Conservation (phyloP, 2,888 invertebrate species). For the Eulithis testata region DNA sequence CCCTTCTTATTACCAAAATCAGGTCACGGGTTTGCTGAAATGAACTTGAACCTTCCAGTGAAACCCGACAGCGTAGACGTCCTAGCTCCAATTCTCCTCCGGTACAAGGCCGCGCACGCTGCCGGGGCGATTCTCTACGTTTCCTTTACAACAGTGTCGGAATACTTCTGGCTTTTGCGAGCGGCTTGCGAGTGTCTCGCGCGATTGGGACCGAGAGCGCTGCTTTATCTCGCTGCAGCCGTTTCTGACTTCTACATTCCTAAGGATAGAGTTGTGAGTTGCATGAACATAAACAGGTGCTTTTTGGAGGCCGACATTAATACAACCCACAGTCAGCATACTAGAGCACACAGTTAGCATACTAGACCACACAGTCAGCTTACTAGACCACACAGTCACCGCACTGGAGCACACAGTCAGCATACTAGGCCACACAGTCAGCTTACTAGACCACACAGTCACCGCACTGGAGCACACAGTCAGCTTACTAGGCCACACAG, state of each 20-base stretch:
- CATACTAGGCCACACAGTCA: no score
- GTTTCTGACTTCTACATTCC: slow-evolving; percentile 99
- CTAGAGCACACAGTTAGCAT: no score
- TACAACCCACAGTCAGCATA: no score
- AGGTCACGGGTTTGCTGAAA: no score
- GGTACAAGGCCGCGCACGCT: slow-evolving; percentile 92
- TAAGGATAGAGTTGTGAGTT: slow-evolving; percentile 92
- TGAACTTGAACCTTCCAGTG: slow-evolving; percentile 71
- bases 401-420: no score
- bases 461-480: no score
- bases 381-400: no score
- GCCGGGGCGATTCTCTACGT: slow-evolving; percentile 90
- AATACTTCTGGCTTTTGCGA: slow-evolving; percentile 96
- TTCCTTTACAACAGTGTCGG: slow-evolving; percentile 93
- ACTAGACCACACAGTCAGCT: no score
- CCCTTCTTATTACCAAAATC: no score
- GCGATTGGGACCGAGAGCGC: slow-evolving; percentile 86
- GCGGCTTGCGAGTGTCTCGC: slow-evolving; percentile 92
- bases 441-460: no score
- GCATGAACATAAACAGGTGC: background rate
- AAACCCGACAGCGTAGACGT: slow-evolving; percentile 90
- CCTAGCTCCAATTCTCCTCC: slow-evolving; percentile 88
- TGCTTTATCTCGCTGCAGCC: slow-evolving; percentile 98
- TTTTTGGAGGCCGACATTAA: no score
- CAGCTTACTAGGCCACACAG: no score